Percentiles rank a stretch among this genome's conserved stretches.
These are phyloP conservation scores for Murina feae DNA, from an alignment of 2,113 vertebrate species.

Conservation along the genomic window DNA sequence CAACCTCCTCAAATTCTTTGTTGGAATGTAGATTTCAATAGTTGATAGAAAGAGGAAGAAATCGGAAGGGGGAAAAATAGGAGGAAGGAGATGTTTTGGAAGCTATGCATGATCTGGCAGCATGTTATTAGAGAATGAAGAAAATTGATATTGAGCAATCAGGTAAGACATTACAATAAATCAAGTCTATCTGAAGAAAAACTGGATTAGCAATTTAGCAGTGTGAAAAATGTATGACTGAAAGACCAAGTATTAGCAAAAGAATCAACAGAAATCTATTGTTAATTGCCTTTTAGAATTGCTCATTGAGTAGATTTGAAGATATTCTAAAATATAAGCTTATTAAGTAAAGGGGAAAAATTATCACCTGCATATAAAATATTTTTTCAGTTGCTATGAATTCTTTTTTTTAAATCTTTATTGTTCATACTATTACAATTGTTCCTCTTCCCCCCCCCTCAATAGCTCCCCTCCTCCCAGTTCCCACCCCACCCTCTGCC, in stretches of 20 bases:
- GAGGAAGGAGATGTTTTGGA: not conserved
- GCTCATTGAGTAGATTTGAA: not conserved
- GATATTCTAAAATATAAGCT: not conserved
- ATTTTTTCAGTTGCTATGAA: no score
- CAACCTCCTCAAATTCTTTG: not conserved
- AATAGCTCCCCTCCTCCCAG: no score
- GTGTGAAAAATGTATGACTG: not conserved
- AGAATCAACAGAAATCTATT: not conserved
- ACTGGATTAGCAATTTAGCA: not conserved
- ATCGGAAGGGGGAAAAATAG: not conserved
- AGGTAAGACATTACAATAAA: not conserved
- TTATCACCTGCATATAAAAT: not conserved
- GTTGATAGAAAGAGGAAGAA: not conserved
- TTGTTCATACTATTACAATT: no score
- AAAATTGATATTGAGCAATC: not conserved
- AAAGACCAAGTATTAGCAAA: not conserved
- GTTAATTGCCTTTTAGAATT: not conserved
- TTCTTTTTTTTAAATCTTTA: no score
- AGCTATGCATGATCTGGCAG: not conserved
- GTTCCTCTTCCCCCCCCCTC: no score
- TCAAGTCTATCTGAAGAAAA: not conserved
- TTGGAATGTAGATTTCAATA: not conserved
- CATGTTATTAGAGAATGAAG: not conserved
- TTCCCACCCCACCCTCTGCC: no score
- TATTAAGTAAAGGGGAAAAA: not conserved